phyloP scores from a whole-genome alignment of 2,113 vertebrate genomes.

The Corvus moneduloides region DNA sequence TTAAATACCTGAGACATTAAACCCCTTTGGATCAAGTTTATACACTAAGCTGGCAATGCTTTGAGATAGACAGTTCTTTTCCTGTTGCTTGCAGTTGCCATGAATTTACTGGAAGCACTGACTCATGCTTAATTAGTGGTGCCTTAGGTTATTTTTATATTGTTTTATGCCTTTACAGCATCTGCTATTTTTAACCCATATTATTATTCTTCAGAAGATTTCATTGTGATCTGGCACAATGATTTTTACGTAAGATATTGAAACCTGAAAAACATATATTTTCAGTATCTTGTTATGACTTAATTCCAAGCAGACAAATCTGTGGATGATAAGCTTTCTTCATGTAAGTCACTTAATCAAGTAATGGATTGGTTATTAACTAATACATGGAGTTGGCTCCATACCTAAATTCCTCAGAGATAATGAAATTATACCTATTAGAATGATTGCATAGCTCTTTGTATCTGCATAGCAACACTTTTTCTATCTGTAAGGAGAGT shows the following conservation, averaged over 20 bases:
- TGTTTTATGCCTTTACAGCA: not conserved
- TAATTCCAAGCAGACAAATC: conserved; percentile 37
- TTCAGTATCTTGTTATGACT: conserved; percentile 21
- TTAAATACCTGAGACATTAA: not conserved
- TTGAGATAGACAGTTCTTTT: conserved; percentile 11
- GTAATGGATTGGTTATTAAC: conserved; percentile 47
- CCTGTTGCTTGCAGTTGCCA: conserved; percentile 22
- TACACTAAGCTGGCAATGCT: conserved; percentile 20
- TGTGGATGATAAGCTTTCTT: conserved; percentile 32
- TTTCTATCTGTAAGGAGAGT: not conserved
- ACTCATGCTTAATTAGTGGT: not conserved
- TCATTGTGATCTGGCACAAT: not conserved
- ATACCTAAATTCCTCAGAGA: not conserved
- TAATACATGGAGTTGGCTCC: conserved; percentile 22
- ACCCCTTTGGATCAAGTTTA: conserved; percentile 4
- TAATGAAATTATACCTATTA: conserved; percentile 33
- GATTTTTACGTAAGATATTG: not conserved
- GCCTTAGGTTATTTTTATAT: conserved; percentile 19
- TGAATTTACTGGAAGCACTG: conserved; percentile 41
- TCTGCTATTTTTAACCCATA: not conserved
- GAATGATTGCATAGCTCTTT: conserved; percentile 9
- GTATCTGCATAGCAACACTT: not conserved
- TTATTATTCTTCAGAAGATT: not conserved
- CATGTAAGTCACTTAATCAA: conserved; percentile 37
- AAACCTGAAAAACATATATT: not conserved